Base-by-base conservation (phyloP, 92 coral and sea anemone species). In the Palythoa grandiflora region DNA sequence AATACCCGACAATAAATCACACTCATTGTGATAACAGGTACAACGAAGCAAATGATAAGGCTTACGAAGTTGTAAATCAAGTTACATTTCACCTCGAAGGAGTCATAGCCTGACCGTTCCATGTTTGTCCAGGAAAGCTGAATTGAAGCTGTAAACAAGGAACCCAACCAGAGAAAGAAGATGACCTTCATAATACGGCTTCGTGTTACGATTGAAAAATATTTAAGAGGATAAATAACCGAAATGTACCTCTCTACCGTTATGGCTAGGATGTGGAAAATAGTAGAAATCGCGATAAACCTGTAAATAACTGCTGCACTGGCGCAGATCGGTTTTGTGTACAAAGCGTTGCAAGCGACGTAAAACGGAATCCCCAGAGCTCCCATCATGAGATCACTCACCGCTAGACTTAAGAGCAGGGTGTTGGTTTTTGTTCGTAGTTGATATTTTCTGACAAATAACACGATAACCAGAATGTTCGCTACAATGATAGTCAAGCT, bases 171-270 rank as follows among this genome's bases (percentile, higher is more conserved):
- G 20, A 81, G 35, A 38, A 14, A 40, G n/a, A 81, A 15, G 20
- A 81, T 63, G 1, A 66, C 86, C 75, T 81, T 81, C 86, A 65
- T 81, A 7, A 81, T 47, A 9, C 86, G 86, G 9, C 75, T 81
- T 81, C 86, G 52, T 66, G 86, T 81, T 81, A 81, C 86, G 47
- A 81, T 66, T 3, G 75, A 28, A 17, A 81, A 48, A 75, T 81
- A 81, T 16, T 81, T 81, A 8, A 81, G 40, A 2, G 86, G 75
- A 48, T 81, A 75, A 65, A 81, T 81, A 12, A 81, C 86, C 5
- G 86, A 81, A n/a, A 81, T 81, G 57, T 81, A 81, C 15, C 86
- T 81, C 44, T 81, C 86, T 47, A 81, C 40, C 5, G 86, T 81
- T 39, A 81, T 81, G 57, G 86, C 74, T 6, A 81, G 75, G 2